Evolutionary conservation across 2,888 invertebrate genomes (phyloP).

Genomic region (Dysmachus trigonus): DNA sequence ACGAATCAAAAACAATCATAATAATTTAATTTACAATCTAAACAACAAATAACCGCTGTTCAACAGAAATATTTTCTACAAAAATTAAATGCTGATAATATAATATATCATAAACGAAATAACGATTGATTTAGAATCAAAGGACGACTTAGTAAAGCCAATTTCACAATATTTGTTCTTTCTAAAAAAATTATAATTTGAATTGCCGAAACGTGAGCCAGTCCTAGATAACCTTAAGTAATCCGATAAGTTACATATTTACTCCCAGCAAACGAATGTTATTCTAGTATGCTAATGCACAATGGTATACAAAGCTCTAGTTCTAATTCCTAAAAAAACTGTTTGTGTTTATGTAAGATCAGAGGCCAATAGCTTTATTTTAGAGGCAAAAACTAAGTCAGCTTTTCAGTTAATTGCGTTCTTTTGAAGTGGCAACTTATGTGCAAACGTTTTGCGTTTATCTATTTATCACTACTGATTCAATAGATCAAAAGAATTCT

Average conservation of each 20-base stretch:
- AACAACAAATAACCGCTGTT: not conserved
- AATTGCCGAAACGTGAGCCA: not conserved
- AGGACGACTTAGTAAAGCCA: too few species aligned
- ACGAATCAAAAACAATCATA: not conserved
- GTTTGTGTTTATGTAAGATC: not conserved
- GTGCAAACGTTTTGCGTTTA: not conserved
- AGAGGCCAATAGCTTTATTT: not conserved
- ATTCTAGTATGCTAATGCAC: not conserved
- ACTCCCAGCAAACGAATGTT: not conserved
- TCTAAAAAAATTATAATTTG: not conserved
- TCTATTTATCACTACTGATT: not conserved
- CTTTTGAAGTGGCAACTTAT: not conserved
- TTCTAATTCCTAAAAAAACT: not conserved
- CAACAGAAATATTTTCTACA: not conserved
- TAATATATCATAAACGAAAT: too few species aligned
- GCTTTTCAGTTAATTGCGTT: not conserved
- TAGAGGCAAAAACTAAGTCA: not conserved
- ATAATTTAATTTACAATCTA: not conserved
- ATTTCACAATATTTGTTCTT: too few species aligned
- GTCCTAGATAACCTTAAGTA: not conserved
- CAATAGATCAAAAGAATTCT: not conserved
- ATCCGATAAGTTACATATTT: not conserved
- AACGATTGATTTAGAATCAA: not conserved
- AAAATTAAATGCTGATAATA: not conserved
- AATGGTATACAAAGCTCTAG: not conserved